Base-by-base conservation (phyloP, 92 coral and sea anemone genomes). In the Ricordea florida region DNA sequence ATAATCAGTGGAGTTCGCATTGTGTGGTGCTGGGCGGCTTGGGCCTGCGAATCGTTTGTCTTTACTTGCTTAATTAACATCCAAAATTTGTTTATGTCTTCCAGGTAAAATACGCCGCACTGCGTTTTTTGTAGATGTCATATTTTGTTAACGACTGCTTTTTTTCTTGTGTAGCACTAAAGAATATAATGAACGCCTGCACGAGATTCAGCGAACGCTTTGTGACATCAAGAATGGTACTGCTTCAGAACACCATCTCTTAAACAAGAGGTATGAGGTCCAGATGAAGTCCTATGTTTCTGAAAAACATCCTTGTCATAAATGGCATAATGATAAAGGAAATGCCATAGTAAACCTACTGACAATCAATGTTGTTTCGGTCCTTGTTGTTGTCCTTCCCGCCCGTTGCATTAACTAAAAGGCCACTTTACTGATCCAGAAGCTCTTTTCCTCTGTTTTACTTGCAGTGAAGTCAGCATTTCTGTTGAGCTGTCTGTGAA, bases 131-230 rank as follows among this genome's bases (percentile, higher is more conserved):
- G 24, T 18, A 8, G 14, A 20, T 10, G 21, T 20, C 25, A 4
- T 33, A 3, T 17, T 6, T 6, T 0, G 4, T 16, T 0, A 10
- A 16, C 21, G 18, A 34, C 36, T 15, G 2, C 14, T 60, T 15
- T 34, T 21, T 10, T 21, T 44, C 34, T 38, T 3, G 57, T 24
- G 6, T 56, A 90, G 96, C 56, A 81, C 92, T 31, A 86, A 82
- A 33, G 89, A 90, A 55, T 90, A 90, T 62, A 80, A 90, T 44
- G 77, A 69, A 10, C 73, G 57, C 10, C 35, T 90, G 79, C 83
- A 78, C 24, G 78, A 83, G 71, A 90, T 90, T 50, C 85, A 81
- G 70, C 74, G 52, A 24, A 29, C 81, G 6, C 43, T 90, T 21
- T 62, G 78, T 18, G 83, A 72, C 31, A 43, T 81, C 51, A 45